phyloP scores from a whole-genome alignment of 2,888 invertebrate genomes.

The Bembecia ichneumoniformis region DNA sequence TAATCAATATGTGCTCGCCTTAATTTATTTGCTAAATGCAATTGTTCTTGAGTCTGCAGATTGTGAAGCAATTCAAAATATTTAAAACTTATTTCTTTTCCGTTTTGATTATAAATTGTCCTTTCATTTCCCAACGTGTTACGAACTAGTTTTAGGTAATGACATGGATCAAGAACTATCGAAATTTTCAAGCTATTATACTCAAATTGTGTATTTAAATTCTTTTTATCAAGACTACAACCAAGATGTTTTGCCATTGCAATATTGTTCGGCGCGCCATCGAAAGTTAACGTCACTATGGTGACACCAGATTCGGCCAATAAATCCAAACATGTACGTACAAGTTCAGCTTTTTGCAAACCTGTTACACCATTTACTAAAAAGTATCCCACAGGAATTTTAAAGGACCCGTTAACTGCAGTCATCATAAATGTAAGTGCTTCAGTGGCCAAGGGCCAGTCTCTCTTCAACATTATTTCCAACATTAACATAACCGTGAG shows the following conservation, averaged over 20 bases:
- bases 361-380: neutral
- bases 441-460: constrained; percentile 7
- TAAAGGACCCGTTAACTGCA: no score
- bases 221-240: neutral
- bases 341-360: neutral
- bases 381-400: neutral
- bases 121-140: neutral
- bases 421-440: constrained; percentile 24
- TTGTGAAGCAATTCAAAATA: no score
- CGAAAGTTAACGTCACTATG: neutral
- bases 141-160: neutral
- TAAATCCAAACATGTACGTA: neutral
- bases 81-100: no score
- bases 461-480: no score
- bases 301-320: neutral
- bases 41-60: no score
- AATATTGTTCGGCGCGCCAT: neutral
- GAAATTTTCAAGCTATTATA: neutral
- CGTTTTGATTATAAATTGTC: neutral
- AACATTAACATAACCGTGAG: no score
- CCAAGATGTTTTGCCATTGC: neutral
- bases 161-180: neutral
- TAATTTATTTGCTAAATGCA: no score
- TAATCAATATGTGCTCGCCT: no score
- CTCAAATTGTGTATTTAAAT: neutral